phyloP scores from a whole-genome alignment of 1,140 invertebrate genomes.

The Stegodyphus dumicola region DNA sequence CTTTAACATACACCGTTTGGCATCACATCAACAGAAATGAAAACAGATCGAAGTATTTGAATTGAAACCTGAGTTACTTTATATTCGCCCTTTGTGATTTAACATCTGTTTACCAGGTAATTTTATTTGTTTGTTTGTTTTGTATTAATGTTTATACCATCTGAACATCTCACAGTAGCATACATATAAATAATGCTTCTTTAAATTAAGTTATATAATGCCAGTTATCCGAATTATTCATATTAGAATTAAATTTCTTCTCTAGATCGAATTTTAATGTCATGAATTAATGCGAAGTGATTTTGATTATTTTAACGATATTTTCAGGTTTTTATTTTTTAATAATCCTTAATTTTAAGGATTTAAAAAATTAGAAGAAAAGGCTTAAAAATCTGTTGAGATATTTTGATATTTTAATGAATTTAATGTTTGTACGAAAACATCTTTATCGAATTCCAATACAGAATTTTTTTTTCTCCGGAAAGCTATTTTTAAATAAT shows the following conservation, averaged over 20 bases:
- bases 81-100: too few species aligned
- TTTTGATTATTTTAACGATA: too few species aligned
- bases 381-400: not conserved
- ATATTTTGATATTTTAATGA: not conserved
- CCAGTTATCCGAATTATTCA: too few species aligned
- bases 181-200: too few species aligned
- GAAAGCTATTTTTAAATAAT: too few species aligned
- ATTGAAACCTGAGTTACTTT: not conserved
- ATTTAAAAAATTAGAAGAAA: not conserved
- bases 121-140: not conserved
- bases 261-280: not conserved
- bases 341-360: not conserved
- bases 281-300: not conserved
- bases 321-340: not conserved
- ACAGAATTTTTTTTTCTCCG: not conserved
- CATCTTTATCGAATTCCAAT: not conserved
- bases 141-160: not conserved
- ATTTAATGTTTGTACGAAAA: not conserved
- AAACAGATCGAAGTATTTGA: not conserved
- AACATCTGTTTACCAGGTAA: not conserved
- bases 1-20: constrained; percentile 9
- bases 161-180: too few species aligned
- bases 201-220: too few species aligned
- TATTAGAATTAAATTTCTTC: too few species aligned
- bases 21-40: not conserved